These are phyloP conservation scores for Cladorhizidae sp. DNA, from an alignment of 37 sponge, comb jelly and placozoan genomes.

Conservation along the genomic window DNA sequence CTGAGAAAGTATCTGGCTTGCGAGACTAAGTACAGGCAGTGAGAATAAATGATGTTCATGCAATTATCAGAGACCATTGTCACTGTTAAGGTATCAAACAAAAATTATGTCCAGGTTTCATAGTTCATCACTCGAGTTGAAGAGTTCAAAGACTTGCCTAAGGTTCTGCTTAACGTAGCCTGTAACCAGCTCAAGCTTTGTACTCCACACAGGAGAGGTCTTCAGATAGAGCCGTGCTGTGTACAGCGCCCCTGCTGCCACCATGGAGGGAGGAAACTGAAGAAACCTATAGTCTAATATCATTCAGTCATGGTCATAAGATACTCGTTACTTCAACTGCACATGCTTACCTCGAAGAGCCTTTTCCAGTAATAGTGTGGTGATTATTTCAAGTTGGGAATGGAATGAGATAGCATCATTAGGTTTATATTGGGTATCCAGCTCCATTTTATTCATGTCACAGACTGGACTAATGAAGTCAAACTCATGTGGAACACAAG, in stretches of 20 bases:
- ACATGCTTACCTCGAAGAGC: conserved; percentile 46
- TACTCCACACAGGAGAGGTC: conserved; percentile 31
- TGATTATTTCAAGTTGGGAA: conserved; percentile 26
- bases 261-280: conserved; percentile 44
- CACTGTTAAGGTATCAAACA: no score
- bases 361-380: conserved; percentile 48
- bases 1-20: no score
- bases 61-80: no score
- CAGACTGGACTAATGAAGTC: neutral
- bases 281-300: conserved; percentile 46
- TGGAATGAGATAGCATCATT: conserved; percentile 13
- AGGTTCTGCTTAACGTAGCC: conserved; percentile 37
- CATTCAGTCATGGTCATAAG: neutral
- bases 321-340: neutral
- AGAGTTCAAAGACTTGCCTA: conserved; percentile 12
- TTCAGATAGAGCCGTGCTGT: conserved; percentile 38
- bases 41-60: no score
- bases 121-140: neutral
- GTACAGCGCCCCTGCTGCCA: conserved; percentile 61
- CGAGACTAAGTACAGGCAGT: no score
- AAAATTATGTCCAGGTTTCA: no score
- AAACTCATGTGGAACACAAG: no score
- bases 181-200: conserved; percentile 25
- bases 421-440: neutral
- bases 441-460: neutral